Percentiles rank a stretch among this genome's conserved stretches.
Conservation (phyloP, 35 echinoderm and acorn worm genomes). For the Acanthaster planci region DNA sequence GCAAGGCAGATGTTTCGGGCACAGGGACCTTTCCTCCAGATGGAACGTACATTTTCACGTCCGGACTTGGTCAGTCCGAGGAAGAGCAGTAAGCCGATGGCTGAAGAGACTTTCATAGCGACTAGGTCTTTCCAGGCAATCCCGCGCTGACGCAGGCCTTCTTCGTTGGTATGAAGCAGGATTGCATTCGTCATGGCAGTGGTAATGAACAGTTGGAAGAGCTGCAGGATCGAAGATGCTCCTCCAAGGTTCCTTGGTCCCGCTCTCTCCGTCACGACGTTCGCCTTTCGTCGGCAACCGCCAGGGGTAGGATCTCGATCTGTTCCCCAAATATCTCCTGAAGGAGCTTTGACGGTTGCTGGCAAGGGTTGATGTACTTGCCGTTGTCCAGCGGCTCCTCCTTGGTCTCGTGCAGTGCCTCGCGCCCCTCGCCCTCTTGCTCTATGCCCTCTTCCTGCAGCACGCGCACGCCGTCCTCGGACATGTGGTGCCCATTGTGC, state of each 20-base stretch:
- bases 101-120: not conserved
- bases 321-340: too few relatives aligned
- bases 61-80: constrained; percentile 1
- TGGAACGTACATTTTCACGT: not conserved
- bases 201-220: not conserved
- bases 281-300: not conserved
- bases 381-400: too few relatives aligned
- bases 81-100: not conserved
- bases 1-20: not conserved
- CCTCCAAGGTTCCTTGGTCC: not conserved
- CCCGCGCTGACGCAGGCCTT: not conserved
- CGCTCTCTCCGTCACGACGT: not conserved
- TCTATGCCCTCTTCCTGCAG: too few relatives aligned
- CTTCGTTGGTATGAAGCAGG: not conserved
- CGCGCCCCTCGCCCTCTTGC: too few relatives aligned
- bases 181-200: not conserved
- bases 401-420: too few relatives aligned
- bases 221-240: not conserved
- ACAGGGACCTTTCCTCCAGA: not conserved
- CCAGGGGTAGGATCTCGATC: too few relatives aligned
- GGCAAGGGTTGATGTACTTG: too few relatives aligned
- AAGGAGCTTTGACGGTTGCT: too few relatives aligned
- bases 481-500: too few relatives aligned
- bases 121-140: not conserved
- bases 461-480: too few relatives aligned